phyloP scores from a whole-genome alignment of 2,888 invertebrate genomes.

The Dryomyza anilis region DNA sequence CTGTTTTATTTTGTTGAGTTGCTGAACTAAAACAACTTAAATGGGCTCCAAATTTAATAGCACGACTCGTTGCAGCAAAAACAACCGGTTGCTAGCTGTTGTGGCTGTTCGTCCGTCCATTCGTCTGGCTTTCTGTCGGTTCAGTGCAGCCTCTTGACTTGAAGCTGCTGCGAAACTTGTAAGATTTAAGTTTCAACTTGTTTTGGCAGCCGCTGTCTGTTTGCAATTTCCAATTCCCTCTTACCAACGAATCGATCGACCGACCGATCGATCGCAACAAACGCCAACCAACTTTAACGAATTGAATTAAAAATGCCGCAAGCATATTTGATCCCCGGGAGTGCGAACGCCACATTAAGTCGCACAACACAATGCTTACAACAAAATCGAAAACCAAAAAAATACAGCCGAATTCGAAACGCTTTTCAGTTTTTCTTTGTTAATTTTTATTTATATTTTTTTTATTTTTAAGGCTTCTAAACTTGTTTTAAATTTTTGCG shows the following conservation, averaged over 20 bases:
- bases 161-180: background rate
- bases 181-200: background rate
- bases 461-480: no score
- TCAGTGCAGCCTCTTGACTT: background rate
- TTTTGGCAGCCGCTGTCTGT: slow-evolving; percentile 2
- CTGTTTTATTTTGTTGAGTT: background rate
- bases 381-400: no score
- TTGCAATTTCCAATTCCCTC: background rate
- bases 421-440: no score
- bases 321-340: background rate
- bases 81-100: background rate
- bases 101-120: no score
- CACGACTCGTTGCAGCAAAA: background rate
- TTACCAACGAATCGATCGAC: background rate
- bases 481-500: background rate
- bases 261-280: background rate
- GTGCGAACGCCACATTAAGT: no score
- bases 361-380: no score
- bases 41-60: background rate
- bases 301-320: background rate
- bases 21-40: background rate
- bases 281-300: background rate
- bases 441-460: no score
- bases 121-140: background rate
- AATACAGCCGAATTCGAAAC: no score